phyloP scores from a whole-genome alignment of 1,140 invertebrate genomes.

The Camponotus pennsylvanicus region DNA sequence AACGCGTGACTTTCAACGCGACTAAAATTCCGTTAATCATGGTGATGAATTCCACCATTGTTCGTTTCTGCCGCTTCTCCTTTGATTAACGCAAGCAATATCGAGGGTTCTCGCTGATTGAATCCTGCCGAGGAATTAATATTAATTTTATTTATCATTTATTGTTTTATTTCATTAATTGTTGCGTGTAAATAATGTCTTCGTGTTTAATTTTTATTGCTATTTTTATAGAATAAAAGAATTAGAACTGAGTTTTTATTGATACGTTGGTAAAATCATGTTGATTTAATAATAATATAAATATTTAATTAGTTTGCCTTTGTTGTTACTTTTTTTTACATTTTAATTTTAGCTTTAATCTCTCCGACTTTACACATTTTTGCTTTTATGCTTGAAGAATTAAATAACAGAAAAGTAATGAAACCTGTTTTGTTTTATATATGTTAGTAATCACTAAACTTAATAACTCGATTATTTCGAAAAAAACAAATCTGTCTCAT shows the following conservation, averaged over 20 bases:
- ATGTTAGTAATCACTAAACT: neutral
- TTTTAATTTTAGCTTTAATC: neutral
- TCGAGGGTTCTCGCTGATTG: neutral
- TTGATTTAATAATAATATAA: no score
- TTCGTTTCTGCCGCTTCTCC: neutral
- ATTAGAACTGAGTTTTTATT: constrained; percentile 8
- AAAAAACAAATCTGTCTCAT: neutral
- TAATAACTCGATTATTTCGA: neutral
- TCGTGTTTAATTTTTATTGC: constrained; percentile 7
- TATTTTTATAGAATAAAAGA: neutral
- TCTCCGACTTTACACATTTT: neutral
- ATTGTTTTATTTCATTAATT: neutral
- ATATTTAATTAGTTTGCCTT: neutral
- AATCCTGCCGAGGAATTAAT: neutral
- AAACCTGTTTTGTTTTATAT: neutral
- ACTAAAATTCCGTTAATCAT: constrained; percentile 14
- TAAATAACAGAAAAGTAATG: neutral
- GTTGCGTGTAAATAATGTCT: neutral
- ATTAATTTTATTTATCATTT: neutral
- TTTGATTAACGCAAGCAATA: neutral
- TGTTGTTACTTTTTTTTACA: neutral
- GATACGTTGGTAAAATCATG: neutral
- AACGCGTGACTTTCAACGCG: constrained; percentile 13
- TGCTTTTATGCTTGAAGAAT: neutral
- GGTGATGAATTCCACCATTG: constrained; percentile 2